Evolutionary conservation across 2,797 vertebrate genomes (phyloP), one percentile per base, ranked within the genome.

Genomic region (Ctenopoma multispine): DNA sequence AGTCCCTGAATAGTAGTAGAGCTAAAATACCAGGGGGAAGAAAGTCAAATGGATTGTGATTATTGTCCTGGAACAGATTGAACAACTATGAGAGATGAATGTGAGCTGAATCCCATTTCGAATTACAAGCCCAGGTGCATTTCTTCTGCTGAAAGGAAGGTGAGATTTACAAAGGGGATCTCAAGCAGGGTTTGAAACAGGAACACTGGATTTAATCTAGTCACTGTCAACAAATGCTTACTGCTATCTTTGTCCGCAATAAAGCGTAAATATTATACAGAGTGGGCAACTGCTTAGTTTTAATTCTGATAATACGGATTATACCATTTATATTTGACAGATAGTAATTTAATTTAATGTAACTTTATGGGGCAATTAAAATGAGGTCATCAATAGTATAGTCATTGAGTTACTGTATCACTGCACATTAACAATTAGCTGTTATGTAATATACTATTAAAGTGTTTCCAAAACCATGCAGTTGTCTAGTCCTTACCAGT

Each of bases 41-140:
- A 92, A 93, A 94, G 92, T 95, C 94, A 96, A 96, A 97, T 96
- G 95, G 94, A 93, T 94, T 92, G 83, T 94, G 94, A 95, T 95
- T 95, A 95, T 95, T 96, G 93, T 95, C 93, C 95, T 94, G 95
- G 95, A 97, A 96, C 95, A 96, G 95, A 96, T 92, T 95, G 95
- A 96, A 93, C 92, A 94, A 91, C 93, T 94, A 91, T 87, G 84
- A 92, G 92, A 94, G 92, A 92, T 88, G 58, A 90, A 93, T 95
- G 94, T 96, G 95, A 96, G 92, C 93, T 92, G 96, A 96, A 96
- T 92, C 72, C 75, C 58, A 87, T 92, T 92, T 87, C 69, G 77
- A 47, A 69, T 64, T 76, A 73, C 57, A 78, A 56, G 58, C 71
- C 27, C 66, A 77, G 77, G 81, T 87, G 74, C 73, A 80, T 84